Evolutionary conservation across 2,797 vertebrate genomes (phyloP).

Genomic region (Acanthornis magna): DNA sequence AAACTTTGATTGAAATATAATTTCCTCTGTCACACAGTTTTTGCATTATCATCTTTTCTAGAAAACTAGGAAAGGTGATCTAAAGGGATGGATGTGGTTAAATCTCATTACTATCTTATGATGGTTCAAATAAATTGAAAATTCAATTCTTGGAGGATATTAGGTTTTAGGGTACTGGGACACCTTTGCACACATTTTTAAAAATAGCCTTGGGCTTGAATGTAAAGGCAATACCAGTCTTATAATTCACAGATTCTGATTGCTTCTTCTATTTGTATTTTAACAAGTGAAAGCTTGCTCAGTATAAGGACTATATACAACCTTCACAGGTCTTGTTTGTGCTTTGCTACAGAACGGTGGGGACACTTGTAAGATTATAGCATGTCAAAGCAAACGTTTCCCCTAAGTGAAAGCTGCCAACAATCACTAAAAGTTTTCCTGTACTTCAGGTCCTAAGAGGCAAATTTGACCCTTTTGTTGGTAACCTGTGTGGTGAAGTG

Average conservation of each 20-base stretch:
- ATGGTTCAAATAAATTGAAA: neutral
- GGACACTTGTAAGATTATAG: neutral
- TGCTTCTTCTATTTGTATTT: neutral
- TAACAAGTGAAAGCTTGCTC: neutral
- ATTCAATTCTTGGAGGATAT: neutral
- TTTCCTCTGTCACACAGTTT: neutral
- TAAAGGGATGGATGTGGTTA: neutral
- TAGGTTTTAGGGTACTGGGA: neutral
- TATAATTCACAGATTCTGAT: neutral
- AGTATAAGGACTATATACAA: neutral
- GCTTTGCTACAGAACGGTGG: neutral
- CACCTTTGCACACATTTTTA: neutral
- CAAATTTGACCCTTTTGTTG: neutral
- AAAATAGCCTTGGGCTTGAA: neutral
- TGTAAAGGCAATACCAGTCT: neutral
- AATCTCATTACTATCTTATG: neutral
- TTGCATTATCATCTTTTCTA: neutral
- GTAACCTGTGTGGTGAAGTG: neutral
- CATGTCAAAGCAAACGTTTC: neutral
- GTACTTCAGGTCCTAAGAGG: neutral
- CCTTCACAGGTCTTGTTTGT: neutral
- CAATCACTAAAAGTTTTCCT: neutral
- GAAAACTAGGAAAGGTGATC: neutral
- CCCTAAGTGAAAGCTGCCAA: neutral
- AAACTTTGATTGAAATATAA: neutral